Evolutionary conservation across 2,113 vertebrate genomes (phyloP).

Genomic region (Takifugu flavidus): DNA sequence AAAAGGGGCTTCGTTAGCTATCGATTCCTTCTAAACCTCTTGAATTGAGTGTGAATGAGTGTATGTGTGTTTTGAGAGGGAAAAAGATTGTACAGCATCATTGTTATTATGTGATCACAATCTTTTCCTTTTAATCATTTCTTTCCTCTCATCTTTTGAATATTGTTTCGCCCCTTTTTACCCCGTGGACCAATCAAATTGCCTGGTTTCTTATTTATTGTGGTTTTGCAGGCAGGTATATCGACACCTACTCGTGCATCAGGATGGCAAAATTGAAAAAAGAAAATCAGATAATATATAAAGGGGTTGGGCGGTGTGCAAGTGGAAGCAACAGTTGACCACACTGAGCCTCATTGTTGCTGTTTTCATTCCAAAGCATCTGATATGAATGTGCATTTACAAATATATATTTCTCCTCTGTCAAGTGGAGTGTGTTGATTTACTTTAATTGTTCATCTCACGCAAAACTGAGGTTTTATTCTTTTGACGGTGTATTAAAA

Average conservation of each 20-base stretch:
- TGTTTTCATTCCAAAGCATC: constrained; percentile 75
- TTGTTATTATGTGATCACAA: not conserved
- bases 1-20: constrained; percentile 36
- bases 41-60: constrained; percentile 14
- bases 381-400: constrained; percentile 72
- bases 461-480: constrained; percentile 6
- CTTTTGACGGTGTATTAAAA: constrained; percentile 37
- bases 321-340: constrained; percentile 23
- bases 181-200: constrained; percentile 74
- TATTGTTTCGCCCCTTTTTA: constrained; percentile 25
- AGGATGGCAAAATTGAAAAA: constrained; percentile 38
- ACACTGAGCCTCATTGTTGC: constrained; percentile 44
- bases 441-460: constrained; percentile 3
- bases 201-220: constrained; percentile 72
- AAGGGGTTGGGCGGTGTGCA: constrained; percentile 51
- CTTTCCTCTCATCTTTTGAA: not conserved
- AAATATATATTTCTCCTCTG: constrained; percentile 52
- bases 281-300: constrained; percentile 66
- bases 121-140: not conserved
- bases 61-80: not conserved
- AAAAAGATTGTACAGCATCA: too few species aligned
- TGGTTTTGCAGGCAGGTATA: constrained; percentile 15
- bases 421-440: constrained; percentile 43
- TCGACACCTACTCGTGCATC: constrained; percentile 40
- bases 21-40: constrained; percentile 1